Base-by-base conservation (phyloP, 2,888 invertebrate species). In the Eupithecia dodoneata region DNA sequence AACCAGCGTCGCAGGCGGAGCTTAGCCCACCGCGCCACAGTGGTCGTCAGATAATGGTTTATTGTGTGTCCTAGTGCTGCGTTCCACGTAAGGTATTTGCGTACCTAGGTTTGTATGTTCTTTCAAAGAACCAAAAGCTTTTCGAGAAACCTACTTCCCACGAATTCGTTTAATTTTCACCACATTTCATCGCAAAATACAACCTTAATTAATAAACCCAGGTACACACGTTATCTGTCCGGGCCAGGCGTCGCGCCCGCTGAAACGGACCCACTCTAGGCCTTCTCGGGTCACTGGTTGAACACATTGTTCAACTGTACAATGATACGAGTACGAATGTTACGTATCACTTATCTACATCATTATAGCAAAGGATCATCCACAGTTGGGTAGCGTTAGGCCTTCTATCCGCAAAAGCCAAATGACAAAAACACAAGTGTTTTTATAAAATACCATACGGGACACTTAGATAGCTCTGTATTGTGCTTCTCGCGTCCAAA, bases 151-250 rank as follows among this genome's bases (percentile, higher is more conserved):
- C 63, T 18, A 12, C 3, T 4, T 63, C 63, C 4, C 30, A 30
- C 63, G 18, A 9, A 63, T 30, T 63, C 30, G 30, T 63, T 63
- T 30, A 63, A 63, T 30, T 63, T 0, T 9, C n/a, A n/a, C n/a
- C n/a, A 9, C 55, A n/a, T 55, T 63, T 10, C 63, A 4, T 10
- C 18, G 63, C 30, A 63, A 30, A 63, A 63, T 63, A 30, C 18
- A 63, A 12, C 4, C 10, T 30, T 63, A 63, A 63, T 63, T 63
- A 63, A 30, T 63, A 63, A 63, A 63, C 18, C 12, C 63, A 18
- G 59, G 52, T 47, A 55, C 55, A 55, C 55, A 59, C 59, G 59
- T 30, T 63, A 63, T 63, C 63, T 30, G 63, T 63, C 30, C 18
- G 30, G 30, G 30, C 63, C 63, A 63, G 63, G 55, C 18, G 63